Percentiles rank a stretch among this genome's conserved stretches.
phyloP scores from a whole-genome alignment of 2,888 invertebrate species.

The Drosophila lutescens region DNA sequence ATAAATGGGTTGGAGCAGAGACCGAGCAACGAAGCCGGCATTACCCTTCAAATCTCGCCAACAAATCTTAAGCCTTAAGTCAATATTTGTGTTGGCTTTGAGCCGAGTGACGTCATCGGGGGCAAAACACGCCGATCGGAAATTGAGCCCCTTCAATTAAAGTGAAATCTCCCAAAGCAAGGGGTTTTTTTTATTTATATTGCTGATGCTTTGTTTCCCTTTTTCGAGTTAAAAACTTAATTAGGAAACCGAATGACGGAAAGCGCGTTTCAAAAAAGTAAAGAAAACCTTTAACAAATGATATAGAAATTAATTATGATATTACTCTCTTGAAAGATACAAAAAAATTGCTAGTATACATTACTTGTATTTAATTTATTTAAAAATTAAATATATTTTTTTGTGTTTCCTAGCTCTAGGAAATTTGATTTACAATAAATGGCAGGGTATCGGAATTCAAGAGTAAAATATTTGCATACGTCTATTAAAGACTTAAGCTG shows the following conservation, averaged over 20 bases:
- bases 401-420: background rate
- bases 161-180: constrained; percentile 13
- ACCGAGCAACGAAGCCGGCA: constrained; percentile 8
- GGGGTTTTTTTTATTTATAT: constrained; percentile 5
- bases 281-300: background rate
- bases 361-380: background rate
- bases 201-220: background rate
- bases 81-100: constrained; percentile 33
- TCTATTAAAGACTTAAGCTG: constrained; percentile 18
- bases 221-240: constrained; percentile 8
- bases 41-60: constrained; percentile 25
- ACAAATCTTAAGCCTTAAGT: constrained; percentile 28
- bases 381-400: too few relatives aligned
- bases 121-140: constrained; percentile 23
- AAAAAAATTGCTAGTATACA: background rate
- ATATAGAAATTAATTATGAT: background rate
- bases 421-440: too few relatives aligned
- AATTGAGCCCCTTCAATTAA: constrained; percentile 32
- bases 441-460: constrained; percentile 9
- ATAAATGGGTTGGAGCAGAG: constrained; percentile 18
- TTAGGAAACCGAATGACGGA: constrained; percentile 4
- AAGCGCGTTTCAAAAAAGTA: background rate
- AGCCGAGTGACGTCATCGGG: constrained; percentile 29
- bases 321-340: background rate
- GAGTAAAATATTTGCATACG: constrained; percentile 26